phyloP scores from a whole-genome alignment of 2,888 invertebrate genomes.

The Agrochola circellaris region DNA sequence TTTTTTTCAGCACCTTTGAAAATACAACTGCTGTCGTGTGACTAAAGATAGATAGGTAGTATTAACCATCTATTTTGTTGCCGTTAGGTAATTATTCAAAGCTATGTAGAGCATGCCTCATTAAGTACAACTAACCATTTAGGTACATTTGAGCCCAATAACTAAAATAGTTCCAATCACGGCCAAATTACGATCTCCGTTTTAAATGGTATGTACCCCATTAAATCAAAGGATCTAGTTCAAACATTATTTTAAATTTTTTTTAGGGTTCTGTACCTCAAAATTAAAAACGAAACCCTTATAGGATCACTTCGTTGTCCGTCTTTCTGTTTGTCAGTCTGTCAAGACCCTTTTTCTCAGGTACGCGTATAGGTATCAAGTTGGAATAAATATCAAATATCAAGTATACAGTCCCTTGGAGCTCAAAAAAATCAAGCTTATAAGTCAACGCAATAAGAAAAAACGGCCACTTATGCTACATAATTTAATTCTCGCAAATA shows the following conservation, averaged over 20 bases:
- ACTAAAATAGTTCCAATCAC: slow-evolving; percentile 16
- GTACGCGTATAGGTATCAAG: no score
- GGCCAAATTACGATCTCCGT: not conserved
- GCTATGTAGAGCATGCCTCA: slow-evolving; percentile 5
- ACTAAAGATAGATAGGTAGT: not conserved
- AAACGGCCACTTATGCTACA: no score
- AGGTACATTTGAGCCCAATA: not conserved
- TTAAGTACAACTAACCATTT: not conserved
- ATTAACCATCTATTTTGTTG: not conserved
- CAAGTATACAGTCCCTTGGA: no score
- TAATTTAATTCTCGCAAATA: no score
- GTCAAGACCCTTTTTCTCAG: no score
- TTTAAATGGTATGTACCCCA: not conserved
- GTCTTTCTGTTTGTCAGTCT: no score
- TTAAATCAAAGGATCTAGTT: slow-evolving; percentile 9
- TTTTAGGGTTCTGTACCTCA: not conserved
- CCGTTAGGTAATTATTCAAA: slow-evolving; percentile 6
- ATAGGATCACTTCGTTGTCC: no score
- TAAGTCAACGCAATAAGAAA: no score
- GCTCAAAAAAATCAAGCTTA: no score
- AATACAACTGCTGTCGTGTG: not conserved
- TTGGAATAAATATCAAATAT: no score
- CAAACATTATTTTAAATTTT: not conserved
- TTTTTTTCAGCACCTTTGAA: not conserved
- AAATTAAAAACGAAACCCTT: no score